These are phyloP conservation scores for Andrena camellia DNA, from an alignment of 2,888 invertebrate genomes.

Conservation along the genomic window DNA sequence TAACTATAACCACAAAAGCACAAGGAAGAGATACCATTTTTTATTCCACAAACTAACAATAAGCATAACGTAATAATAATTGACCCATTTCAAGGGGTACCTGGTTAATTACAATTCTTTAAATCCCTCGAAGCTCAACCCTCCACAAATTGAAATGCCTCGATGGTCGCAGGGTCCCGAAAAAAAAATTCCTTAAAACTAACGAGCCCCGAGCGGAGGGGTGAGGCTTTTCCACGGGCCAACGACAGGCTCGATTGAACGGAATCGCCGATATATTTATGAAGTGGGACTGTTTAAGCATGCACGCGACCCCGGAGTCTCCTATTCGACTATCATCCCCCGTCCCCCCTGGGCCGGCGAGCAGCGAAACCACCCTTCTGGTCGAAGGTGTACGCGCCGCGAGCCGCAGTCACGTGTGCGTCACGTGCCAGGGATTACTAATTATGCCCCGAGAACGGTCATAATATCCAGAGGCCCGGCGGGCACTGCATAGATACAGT, in stretches of 20 bases:
- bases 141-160: neutral
- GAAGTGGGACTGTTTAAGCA: constrained; percentile 66
- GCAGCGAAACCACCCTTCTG: constrained; percentile 54
- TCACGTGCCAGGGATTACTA: constrained; percentile 83
- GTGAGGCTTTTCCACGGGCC: constrained; percentile 4
- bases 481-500: constrained; percentile 80
- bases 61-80: too few relatives aligned
- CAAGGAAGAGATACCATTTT: too few relatives aligned
- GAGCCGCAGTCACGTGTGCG: constrained; percentile 78
- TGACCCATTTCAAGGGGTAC: too few relatives aligned
- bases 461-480: constrained; percentile 79
- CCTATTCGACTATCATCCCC: constrained; percentile 40
- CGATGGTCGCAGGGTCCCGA: neutral
- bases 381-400: constrained; percentile 68
- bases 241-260: constrained; percentile 60
- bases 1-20: too few relatives aligned
- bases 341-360: neutral
- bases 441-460: constrained; percentile 82
- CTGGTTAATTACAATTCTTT: too few relatives aligned
- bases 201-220: neutral
- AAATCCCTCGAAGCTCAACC: neutral
- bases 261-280: constrained; percentile 65
- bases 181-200: constrained; percentile 1
- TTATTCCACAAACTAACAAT: too few relatives aligned
- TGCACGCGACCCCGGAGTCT: constrained; percentile 57